phyloP scores from a whole-genome alignment of 2,888 invertebrate genomes.

The Sinopyrophorus schimmeli region DNA sequence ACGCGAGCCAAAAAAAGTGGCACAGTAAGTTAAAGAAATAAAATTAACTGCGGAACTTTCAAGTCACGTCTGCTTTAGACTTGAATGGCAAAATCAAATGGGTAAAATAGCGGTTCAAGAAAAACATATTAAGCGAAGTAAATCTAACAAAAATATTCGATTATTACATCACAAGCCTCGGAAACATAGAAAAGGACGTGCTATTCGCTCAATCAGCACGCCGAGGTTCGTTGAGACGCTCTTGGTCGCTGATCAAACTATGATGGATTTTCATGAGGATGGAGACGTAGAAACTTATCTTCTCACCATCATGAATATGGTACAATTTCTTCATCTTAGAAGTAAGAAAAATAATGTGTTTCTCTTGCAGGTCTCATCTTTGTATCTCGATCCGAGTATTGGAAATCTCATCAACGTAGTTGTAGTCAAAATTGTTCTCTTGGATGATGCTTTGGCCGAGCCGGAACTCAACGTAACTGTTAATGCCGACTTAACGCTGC shows the following conservation, averaged over 20 bases:
- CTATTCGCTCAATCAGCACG: slow-evolving; percentile 69
- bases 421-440: slow-evolving; percentile 81
- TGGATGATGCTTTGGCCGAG: slow-evolving; percentile 64
- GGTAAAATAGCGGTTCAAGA: slow-evolving; percentile 59
- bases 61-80: slow-evolving; percentile 44
- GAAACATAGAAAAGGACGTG: slow-evolving; percentile 42
- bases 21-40: slow-evolving; percentile 47
- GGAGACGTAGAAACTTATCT: slow-evolving; percentile 84
- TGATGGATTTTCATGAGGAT: slow-evolving; percentile 83
- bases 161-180: slow-evolving; percentile 53
- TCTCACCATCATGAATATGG: slow-evolving; percentile 93
- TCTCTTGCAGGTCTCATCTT: slow-evolving; percentile 64
- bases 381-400: slow-evolving; percentile 86
- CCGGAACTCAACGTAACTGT: slow-evolving; percentile 73
- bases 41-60: not conserved
- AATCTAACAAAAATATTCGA: slow-evolving; percentile 46
- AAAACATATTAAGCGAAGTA: slow-evolving; percentile 44
- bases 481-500: slow-evolving; percentile 81
- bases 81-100: slow-evolving; percentile 64
- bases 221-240: slow-evolving; percentile 82
- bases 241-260: slow-evolving; percentile 84
- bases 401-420: slow-evolving; percentile 89
- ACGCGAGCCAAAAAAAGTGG: slow-evolving; percentile 58
- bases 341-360: too few species aligned
- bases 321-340: too few species aligned